phyloP scores from a whole-genome alignment of 2,888 invertebrate genomes.

The Agrotis exclamationis region DNA sequence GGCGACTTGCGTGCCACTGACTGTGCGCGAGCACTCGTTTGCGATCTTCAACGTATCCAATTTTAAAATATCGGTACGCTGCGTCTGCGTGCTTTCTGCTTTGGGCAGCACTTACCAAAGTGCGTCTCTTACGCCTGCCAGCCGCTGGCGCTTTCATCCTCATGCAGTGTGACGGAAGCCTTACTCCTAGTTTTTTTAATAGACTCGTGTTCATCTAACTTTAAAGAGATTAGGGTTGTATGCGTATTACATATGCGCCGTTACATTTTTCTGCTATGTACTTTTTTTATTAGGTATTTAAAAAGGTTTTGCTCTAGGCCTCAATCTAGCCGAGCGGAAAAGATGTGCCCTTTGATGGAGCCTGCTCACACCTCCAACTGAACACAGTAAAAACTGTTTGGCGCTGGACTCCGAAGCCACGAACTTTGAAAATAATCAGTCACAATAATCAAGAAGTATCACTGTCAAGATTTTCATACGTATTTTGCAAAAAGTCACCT shows the following conservation, averaged over 20 bases:
- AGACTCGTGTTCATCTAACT: no score
- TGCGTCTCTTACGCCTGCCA: conserved; percentile 22
- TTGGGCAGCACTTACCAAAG: conserved; percentile 57
- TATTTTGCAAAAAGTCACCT: conserved; percentile 34
- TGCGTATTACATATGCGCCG: no score
- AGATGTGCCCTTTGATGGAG: no score
- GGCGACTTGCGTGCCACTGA: conserved; percentile 88
- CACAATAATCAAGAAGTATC: no score
- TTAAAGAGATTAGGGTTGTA: no score
- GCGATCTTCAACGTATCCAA: conserved; percentile 82
- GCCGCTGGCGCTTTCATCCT: conserved; percentile 31
- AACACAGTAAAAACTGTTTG: no score
- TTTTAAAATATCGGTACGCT: conserved; percentile 83
- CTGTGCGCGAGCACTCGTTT: conserved; percentile 80
- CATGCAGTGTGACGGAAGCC: conserved; percentile 51
- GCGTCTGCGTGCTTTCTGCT: conserved; percentile 77
- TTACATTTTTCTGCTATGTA: no score
- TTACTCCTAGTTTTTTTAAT: conserved; percentile 47
- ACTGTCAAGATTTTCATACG: conserved; percentile 22
- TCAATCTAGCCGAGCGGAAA: no score
- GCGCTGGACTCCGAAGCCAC: neutral
- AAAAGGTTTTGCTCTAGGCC: no score
- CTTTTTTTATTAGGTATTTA: no score
- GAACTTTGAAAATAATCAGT: conserved; percentile 17
- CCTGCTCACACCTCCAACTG: no score